These are phyloP conservation scores for Apodemia mormo DNA, from an alignment of 2,888 invertebrate genomes.

Conservation along the genomic window DNA sequence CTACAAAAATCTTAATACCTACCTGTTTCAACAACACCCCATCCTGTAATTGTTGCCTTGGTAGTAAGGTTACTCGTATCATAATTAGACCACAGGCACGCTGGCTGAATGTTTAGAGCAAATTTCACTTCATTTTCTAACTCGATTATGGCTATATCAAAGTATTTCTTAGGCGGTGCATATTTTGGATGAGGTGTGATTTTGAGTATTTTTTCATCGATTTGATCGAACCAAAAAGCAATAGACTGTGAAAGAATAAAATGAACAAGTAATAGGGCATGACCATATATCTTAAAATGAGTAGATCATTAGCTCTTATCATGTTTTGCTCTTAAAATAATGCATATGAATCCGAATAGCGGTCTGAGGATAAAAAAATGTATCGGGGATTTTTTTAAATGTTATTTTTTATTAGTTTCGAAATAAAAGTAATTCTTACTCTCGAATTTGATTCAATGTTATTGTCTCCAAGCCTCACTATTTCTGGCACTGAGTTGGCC, in stretches of 20 bases:
- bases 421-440: too few relatives aligned
- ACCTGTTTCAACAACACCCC: constrained; percentile 45
- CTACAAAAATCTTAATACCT: constrained; percentile 13
- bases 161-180: constrained; percentile 40
- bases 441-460: constrained; percentile 29
- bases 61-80: constrained; percentile 29
- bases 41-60: constrained; percentile 38
- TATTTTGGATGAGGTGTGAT: constrained; percentile 29
- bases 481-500: constrained; percentile 42
- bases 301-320: too few relatives aligned
- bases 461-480: constrained; percentile 49
- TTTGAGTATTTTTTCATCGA: not conserved
- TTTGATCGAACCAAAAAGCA: not conserved
- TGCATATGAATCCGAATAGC: too few relatives aligned
- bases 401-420: too few relatives aligned
- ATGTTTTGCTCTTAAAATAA: too few relatives aligned
- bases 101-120: constrained; percentile 37
- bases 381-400: too few relatives aligned
- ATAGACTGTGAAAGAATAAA: too few relatives aligned
- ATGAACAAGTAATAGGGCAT: too few relatives aligned
- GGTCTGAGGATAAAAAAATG: too few relatives aligned
- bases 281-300: too few relatives aligned
- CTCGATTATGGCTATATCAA: constrained; percentile 44
- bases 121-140: constrained; percentile 35
- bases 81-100: constrained; percentile 6